Base-by-base conservation (phyloP, 1,140 invertebrate genomes). In the Adelges cooleyi region DNA sequence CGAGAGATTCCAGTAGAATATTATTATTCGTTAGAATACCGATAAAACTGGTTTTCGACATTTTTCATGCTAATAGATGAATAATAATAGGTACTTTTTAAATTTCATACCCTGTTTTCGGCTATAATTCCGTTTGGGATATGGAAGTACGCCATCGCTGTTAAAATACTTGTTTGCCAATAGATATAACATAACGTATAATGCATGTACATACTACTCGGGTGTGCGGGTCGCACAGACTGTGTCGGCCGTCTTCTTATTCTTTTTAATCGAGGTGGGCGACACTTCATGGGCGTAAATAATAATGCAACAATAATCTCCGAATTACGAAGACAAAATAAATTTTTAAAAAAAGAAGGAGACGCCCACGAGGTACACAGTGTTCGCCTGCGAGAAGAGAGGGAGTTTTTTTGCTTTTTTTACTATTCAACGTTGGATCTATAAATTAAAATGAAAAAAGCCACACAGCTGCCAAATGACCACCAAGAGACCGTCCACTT, bases 271-370 rank as follows among this genome's bases (percentile, higher is more conserved):
- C 54, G 25, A 59, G 40, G 54, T 59, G 54, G 54, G 54, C 54
- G 54, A 59, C 5, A 33, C 5, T 33, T 11, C 17, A 59, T 59
- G 54, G 54, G 54, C 54, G 54, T 59, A 62, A 62, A n/a, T n/a
- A n/a, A n/a, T n/a, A n/a, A n/a, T n/a, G n/a, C 46, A 62, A 42
- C 56, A 62, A 62, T 62, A 62, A 62, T 62, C 29, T 48, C 56
- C 56, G 56, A 62, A 62, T 62, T 62, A 62, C 42, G 56, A 48
- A 62, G 56, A 62, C 40, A 46, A 62, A 62, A 62, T 62, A 62
- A n/a, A n/a, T n/a, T n/a, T n/a, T n/a, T n/a, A n/a, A 62, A 42
- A 62, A 62, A 40, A 23, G 56, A 46, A 53, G 29, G 46, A 48
- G 17, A 62, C 56, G 56, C 56, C 56, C 56, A 62, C 56, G 18